A percentile compares a stretch with the other conserved stretches of the same genome.
These are phyloP conservation scores for Hypsopygia costalis DNA, from an alignment of 2,888 invertebrate species.

Conservation along the genomic window DNA sequence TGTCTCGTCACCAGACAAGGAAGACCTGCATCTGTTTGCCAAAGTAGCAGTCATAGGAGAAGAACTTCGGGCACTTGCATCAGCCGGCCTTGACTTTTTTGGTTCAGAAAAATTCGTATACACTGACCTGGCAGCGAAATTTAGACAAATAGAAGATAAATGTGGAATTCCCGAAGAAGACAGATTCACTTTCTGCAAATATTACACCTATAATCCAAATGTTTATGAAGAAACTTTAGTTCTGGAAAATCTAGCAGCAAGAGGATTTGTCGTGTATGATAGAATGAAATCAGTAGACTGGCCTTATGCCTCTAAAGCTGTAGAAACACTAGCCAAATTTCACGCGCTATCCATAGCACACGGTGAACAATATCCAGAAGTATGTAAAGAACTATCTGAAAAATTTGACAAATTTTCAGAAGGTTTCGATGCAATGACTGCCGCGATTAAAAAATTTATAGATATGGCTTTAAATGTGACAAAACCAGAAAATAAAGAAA, in stretches of 20 bases:
- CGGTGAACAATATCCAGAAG: slow-evolving; percentile 31
- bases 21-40: slow-evolving; percentile 22
- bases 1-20: slow-evolving; percentile 8
- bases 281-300: slow-evolving; percentile 33
- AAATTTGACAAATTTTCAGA: slow-evolving; percentile 6
- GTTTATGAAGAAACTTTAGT: slow-evolving; percentile 37
- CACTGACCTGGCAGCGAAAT: slow-evolving; percentile 26
- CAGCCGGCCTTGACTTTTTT: slow-evolving; percentile 16
- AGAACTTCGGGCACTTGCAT: slow-evolving; percentile 17
- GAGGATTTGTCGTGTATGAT: slow-evolving; percentile 33
- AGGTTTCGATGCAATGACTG: slow-evolving; percentile 8
- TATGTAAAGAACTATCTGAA: slow-evolving; percentile 18
- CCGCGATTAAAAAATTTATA: not conserved
- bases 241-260: slow-evolving; percentile 31
- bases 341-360: slow-evolving; percentile 45
- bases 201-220: slow-evolving; percentile 25
- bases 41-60: slow-evolving; percentile 25
- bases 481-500: slow-evolving; percentile 30
- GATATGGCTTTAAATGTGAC: not conserved
- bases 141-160: slow-evolving; percentile 10
- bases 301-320: slow-evolving; percentile 31
- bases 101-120: slow-evolving; percentile 27
- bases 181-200: slow-evolving; percentile 14
- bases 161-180: not conserved
- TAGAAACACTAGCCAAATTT: slow-evolving; percentile 36